Conservation (phyloP, 2,888 invertebrate genomes). For the Thymelicus sylvestris region DNA sequence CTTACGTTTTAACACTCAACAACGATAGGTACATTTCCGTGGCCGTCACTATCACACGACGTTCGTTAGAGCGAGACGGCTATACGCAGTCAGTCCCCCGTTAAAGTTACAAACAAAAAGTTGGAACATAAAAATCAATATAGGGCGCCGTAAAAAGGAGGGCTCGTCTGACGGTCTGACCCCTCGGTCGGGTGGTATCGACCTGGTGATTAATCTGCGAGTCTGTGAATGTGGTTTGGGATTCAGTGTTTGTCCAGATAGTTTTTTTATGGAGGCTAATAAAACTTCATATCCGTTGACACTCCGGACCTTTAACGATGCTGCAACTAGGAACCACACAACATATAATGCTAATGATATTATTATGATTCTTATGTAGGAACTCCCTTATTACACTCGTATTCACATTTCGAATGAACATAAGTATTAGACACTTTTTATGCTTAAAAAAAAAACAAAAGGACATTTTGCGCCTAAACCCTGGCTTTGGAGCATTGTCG, state of each 20-base stretch:
- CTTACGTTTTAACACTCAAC: conserved; percentile 1
- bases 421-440: too few relatives aligned
- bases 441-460: too few relatives aligned
- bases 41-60: not conserved
- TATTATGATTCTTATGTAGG: too few relatives aligned
- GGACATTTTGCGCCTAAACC: too few relatives aligned
- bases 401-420: too few relatives aligned
- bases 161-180: conserved; percentile 50
- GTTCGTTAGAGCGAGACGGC: conserved; percentile 54
- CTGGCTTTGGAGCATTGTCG: too few relatives aligned
- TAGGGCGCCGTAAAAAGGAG: conserved; percentile 41
- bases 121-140: conserved; percentile 70
- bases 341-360: too few relatives aligned
- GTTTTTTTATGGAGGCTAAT: too few relatives aligned
- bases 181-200: conserved; percentile 40
- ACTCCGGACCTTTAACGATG: too few relatives aligned
- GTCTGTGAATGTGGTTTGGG: conserved; percentile 15
- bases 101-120: conserved; percentile 63
- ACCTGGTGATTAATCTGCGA: conserved; percentile 25
- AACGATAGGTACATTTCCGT: conserved; percentile 8
- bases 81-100: conserved; percentile 44
- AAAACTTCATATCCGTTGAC: too few relatives aligned
- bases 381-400: too few relatives aligned
- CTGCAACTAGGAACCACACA: too few relatives aligned
- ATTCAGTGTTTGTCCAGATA: not conserved